Conservation (phyloP, 2,113 vertebrate genomes). For the Varanus komodoensis region DNA sequence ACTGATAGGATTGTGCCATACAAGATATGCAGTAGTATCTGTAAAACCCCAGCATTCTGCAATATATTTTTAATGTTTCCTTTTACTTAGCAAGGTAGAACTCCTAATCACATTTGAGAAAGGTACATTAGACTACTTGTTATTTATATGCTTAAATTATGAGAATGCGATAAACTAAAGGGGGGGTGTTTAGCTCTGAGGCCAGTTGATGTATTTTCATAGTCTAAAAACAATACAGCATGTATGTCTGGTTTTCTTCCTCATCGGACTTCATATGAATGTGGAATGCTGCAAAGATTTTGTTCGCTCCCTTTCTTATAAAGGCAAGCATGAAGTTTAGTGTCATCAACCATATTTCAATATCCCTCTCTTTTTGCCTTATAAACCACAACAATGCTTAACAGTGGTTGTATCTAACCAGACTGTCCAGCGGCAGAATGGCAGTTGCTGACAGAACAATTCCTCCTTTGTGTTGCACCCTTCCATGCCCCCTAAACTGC, state of each 20-base stretch:
- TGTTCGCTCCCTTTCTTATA: background rate
- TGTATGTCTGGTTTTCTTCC: background rate
- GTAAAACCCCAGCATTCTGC: background rate
- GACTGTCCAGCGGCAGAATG: no score
- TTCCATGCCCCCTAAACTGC: no score
- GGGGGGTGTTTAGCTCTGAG: slow-evolving; percentile 11
- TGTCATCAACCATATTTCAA: background rate
- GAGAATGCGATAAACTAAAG: slow-evolving; percentile 18
- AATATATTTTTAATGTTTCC: background rate
- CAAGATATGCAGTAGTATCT: background rate
- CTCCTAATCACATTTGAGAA: slow-evolving; percentile 33
- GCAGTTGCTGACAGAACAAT: no score
- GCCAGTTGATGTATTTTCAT: background rate
- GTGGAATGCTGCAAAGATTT: background rate
- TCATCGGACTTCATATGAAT: background rate
- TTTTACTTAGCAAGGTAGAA: background rate
- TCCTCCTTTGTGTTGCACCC: no score
- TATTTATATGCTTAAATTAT: background rate
- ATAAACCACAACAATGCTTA: background rate
- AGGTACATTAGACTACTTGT: background rate
- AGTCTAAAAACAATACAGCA: background rate
- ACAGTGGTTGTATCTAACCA: no score
- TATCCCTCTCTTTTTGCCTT: background rate
- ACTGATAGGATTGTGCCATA: background rate
- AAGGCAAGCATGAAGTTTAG: background rate